Base-by-base conservation (phyloP, 2,888 invertebrate genomes). In the Polydrusus cervinus region DNA sequence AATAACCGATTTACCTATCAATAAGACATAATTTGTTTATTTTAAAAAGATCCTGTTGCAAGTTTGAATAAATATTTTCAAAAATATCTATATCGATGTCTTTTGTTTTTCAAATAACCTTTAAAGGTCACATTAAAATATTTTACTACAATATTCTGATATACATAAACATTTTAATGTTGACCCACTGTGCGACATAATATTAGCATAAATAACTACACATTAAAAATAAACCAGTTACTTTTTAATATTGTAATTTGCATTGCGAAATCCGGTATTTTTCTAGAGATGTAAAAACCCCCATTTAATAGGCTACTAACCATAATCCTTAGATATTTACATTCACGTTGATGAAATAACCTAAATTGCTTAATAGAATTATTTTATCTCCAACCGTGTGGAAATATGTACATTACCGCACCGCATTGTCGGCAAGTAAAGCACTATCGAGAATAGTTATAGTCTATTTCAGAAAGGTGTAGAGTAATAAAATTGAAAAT, bases 231-330 rank as follows among this genome's bases (percentile, higher is more conserved):
- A 73, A 72, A 72, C 66, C 66, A 8, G 20, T 66, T 25, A 16
- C 14, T 13, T 66, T 66, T 66, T 51, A 47, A 49, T 57, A 34
- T 47, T 55, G n/a, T 49, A 14, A 68, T 62, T 68, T 69, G 74
- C 66, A 74, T 65, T 65, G 16, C 49, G 34, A 51, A 74, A 70
- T 70, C 74, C 74, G 70, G 70, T 70, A 49, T 30, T 70, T 66
- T 72, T 57, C 38, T 57, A 66, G 10, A 71, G 9, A 60, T 65
- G 74, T 74, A 70, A 74, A 74, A 49, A 70, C 74, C 64, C 74
- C 64, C 20, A 6, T 61, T 43, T 57, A 61, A 38, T 57, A 38
- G 13, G 30, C 7, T n/a, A n/a, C 43, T 6, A 13, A 43, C 11
- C n/a, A 13, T n/a, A 43, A 43, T 43, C 43, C 43, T n/a, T 3